Conservation (phyloP, 2,888 invertebrate genomes). For the Synanthedon formicaeformis region DNA sequence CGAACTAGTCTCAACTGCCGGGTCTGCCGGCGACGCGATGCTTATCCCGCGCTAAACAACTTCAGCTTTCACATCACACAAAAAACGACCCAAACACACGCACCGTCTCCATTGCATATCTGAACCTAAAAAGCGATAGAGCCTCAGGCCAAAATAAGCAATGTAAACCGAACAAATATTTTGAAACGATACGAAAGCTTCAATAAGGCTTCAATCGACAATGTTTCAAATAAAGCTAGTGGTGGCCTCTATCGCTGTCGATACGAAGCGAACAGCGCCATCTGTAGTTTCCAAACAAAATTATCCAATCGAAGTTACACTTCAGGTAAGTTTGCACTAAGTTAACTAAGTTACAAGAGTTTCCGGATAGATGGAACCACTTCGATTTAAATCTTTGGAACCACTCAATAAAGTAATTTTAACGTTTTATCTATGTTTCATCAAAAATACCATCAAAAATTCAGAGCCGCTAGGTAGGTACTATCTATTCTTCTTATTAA, state of each 20-base stretch:
- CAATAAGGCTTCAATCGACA: neutral
- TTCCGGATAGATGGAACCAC: no score
- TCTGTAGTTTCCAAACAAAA: neutral
- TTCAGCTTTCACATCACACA: neutral
- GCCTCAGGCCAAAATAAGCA: conserved; percentile 13
- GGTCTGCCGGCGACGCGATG: conserved; percentile 8
- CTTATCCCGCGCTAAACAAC: neutral
- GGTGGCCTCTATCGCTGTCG: neutral
- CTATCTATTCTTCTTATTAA: no score
- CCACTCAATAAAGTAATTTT: no score
- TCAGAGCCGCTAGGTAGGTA: no score
- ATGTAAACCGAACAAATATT: conserved; percentile 14
- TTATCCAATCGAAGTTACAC: no score
- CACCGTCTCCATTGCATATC: neutral
- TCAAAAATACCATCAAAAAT: no score
- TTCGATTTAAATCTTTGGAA: no score
- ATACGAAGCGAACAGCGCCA: conserved; percentile 4
- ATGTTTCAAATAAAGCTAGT: neutral
- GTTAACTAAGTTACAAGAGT: no score
- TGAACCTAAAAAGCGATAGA: no score
- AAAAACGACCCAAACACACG: neutral
- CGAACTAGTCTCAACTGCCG: conserved; percentile 61
- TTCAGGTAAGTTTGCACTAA: no score
- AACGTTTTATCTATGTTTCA: no score
- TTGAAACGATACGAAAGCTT: neutral